Evolutionary conservation across 1,140 invertebrate genomes (phyloP).

Genomic region (Diploscapter pachys): DNA sequence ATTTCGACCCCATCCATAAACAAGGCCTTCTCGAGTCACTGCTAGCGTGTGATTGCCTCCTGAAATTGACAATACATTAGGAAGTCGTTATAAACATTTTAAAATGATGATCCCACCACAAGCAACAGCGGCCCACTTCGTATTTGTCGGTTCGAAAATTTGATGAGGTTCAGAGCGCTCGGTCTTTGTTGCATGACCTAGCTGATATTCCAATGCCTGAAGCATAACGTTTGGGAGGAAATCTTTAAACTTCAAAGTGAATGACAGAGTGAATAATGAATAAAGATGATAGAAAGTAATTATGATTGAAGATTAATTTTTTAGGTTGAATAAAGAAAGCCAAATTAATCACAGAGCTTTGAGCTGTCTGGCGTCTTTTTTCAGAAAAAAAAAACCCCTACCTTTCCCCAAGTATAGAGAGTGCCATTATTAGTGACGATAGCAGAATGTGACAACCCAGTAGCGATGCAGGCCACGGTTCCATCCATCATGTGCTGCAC

Average conservation of each 20-base stretch:
- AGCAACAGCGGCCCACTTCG: slow-evolving; percentile 18
- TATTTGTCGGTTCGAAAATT: slow-evolving; percentile 24
- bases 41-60: slow-evolving; percentile 27
- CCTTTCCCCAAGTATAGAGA: slow-evolving; percentile 36
- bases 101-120: slow-evolving; percentile 5
- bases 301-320: no score
- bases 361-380: no score
- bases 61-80: neutral
- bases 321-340: no score
- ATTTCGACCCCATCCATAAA: slow-evolving; percentile 31
- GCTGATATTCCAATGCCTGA: slow-evolving; percentile 30
- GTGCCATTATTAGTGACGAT: slow-evolving; percentile 28
- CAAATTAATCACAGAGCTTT: no score
- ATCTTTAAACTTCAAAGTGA: no score
- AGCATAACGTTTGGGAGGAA: neutral
- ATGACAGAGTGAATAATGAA: no score
- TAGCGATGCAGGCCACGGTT: slow-evolving; percentile 8
- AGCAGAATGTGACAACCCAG: slow-evolving; percentile 29
- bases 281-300: no score
- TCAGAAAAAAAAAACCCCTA: neutral
- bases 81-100: neutral
- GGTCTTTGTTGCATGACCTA: slow-evolving; percentile 28
- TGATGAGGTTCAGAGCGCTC: slow-evolving; percentile 26
- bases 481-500: slow-evolving; percentile 25
- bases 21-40: slow-evolving; percentile 14